Percentiles rank a stretch among this genome's conserved stretches.
These are phyloP conservation scores for Picus viridis DNA, from an alignment of 2,797 vertebrate genomes.

Conservation along the genomic window DNA sequence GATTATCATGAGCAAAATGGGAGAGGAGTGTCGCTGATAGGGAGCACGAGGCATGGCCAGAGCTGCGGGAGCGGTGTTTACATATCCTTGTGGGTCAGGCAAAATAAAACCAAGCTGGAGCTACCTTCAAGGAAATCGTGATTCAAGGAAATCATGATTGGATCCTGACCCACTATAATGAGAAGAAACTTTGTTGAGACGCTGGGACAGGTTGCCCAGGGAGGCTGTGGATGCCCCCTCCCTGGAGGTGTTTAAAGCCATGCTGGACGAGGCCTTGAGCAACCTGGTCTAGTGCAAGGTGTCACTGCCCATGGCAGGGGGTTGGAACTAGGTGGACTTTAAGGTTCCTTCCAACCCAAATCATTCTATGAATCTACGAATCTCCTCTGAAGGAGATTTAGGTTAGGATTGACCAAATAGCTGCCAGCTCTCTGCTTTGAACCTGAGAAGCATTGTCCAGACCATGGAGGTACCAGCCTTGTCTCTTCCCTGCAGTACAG, in stretches of 20 bases:
- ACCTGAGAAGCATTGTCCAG: not conserved
- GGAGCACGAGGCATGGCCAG: not conserved
- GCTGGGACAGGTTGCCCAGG: too few species aligned
- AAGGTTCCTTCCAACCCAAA: too few species aligned
- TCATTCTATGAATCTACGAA: not conserved
- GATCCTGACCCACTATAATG: accelerated
- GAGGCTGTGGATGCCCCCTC: too few species aligned
- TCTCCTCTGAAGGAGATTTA: not conserved
- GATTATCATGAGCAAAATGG: conserved; percentile 35
- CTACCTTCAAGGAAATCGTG: not conserved
- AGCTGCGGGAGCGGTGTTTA: not conserved
- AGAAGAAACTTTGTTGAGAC: not conserved
- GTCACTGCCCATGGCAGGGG: too few species aligned
- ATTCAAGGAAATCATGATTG: accelerated
- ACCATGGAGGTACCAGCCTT: not conserved
- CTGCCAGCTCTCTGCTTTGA: not conserved
- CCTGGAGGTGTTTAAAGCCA: too few species aligned
- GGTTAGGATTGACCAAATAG: accelerated
- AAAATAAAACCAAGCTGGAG: not conserved
- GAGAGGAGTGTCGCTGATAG: conserved; percentile 49
- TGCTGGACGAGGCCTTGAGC: too few species aligned
- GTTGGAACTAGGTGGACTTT: too few species aligned
- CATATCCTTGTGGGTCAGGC: not conserved
- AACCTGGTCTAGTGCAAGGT: too few species aligned
- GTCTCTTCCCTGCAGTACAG: not conserved